Percentiles rank a stretch among this genome's conserved stretches.
Evolutionary conservation across 2,888 invertebrate species (phyloP).

Genomic region (Cotesia congregata): DNA sequence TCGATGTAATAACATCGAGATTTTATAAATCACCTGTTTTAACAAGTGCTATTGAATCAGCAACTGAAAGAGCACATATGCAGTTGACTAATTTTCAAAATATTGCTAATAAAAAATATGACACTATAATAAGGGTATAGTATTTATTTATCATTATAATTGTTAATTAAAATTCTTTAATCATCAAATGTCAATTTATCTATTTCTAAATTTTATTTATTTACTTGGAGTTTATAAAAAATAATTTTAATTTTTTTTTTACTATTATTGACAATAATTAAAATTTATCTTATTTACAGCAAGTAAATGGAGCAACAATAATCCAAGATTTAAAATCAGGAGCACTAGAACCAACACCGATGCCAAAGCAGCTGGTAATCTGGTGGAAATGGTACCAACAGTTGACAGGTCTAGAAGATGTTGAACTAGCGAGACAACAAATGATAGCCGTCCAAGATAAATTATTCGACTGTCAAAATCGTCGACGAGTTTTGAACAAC

Average conservation of each 20-base stretch:
- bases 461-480: conserved; percentile 62
- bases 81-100: conserved; percentile 57
- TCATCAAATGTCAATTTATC: neutral
- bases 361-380: conserved; percentile 58
- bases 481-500: conserved; percentile 55
- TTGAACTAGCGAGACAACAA: conserved; percentile 60
- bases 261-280: neutral
- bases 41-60: conserved; percentile 53
- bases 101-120: conserved; percentile 57
- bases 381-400: conserved; percentile 67
- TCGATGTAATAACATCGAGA: conserved; percentile 53
- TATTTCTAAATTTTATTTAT: too few relatives aligned
- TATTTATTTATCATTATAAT: neutral
- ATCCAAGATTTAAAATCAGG: conserved; percentile 57
- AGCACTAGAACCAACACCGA: conserved; percentile 52
- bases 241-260: too few relatives aligned
- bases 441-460: conserved; percentile 63
- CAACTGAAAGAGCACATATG: conserved; percentile 57
- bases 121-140: conserved; percentile 59
- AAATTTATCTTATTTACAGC: conserved; percentile 49
- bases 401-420: conserved; percentile 61
- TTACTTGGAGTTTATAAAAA: too few relatives aligned
- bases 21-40: conserved; percentile 56
- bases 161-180: neutral
- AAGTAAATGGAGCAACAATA: conserved; percentile 56